phyloP scores from a whole-genome alignment of 2,797 vertebrate species.

The Anguilla marmorata region DNA sequence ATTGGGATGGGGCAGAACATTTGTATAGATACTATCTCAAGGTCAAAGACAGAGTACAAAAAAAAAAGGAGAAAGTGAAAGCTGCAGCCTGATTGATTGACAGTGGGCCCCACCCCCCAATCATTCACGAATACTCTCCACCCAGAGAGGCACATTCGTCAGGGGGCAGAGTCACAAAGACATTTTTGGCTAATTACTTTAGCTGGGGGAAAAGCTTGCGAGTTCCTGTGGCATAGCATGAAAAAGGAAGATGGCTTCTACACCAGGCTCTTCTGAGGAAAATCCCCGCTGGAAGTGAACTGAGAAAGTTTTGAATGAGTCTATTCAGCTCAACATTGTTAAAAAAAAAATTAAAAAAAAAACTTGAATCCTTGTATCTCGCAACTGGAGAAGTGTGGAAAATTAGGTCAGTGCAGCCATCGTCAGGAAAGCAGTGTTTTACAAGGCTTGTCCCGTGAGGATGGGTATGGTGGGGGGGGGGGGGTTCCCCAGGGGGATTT shows the following conservation, averaged over 20 bases:
- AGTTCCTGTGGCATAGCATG: not conserved
- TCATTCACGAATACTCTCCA: not conserved
- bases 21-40: slow-evolving; percentile 12
- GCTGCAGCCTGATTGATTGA: slow-evolving; percentile 6
- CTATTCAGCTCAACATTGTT: not conserved
- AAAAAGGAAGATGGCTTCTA: not conserved
- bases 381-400: not conserved
- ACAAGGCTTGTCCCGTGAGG: not conserved
- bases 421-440: not conserved
- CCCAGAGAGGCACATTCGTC: not conserved
- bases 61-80: slow-evolving; percentile 15
- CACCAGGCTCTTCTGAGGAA: not conserved
- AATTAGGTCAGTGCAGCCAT: not conserved
- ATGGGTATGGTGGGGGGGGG: no score
- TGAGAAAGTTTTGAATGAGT: not conserved
- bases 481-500: not conserved
- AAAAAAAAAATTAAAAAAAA: not conserved
- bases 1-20: not conserved
- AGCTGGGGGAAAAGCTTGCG: not conserved
- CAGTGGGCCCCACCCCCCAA: not conserved
- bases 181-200: not conserved
- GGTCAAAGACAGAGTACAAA: not conserved
- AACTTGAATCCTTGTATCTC: not conserved
- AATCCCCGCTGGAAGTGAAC: not conserved
- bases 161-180: not conserved